A percentile compares a stretch with the other conserved stretches of the same genome.
Evolutionary conservation across 1,140 invertebrate species (phyloP).

Genomic region (Drosophila albomicans): DNA sequence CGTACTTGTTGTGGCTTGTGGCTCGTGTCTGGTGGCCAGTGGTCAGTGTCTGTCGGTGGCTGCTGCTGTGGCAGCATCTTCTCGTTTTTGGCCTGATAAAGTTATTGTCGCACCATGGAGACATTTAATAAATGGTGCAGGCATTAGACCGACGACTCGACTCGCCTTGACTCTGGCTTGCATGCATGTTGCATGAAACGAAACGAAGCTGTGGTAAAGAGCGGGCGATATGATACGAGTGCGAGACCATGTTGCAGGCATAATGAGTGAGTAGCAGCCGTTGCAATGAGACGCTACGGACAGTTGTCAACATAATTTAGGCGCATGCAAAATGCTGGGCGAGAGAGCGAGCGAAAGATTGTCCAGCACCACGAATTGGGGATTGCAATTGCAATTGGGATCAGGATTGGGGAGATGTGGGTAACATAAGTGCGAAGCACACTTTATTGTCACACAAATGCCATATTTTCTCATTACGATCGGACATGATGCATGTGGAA

Average conservation of each 20-base stretch:
- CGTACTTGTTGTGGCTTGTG: constrained; percentile 18
- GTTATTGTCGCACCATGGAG: constrained; percentile 82
- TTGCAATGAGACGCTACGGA: constrained; percentile 79
- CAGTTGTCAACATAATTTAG: constrained; percentile 83
- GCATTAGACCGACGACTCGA: constrained; percentile 69
- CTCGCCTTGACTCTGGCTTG: constrained; percentile 5
- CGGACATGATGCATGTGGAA: constrained; percentile 85
- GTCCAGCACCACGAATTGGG: constrained; percentile 17
- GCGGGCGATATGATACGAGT: constrained; percentile 74
- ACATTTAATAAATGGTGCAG: constrained; percentile 84
- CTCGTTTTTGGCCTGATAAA: constrained; percentile 72
- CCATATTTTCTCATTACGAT: constrained; percentile 85
- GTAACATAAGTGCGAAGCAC: constrained; percentile 85
- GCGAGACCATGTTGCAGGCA: constrained; percentile 58
- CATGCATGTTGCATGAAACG: constrained; percentile 61
- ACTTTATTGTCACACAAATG: constrained; percentile 85
- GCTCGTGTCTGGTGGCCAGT: constrained; percentile 45
- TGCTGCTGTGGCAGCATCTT: constrained; percentile 49
- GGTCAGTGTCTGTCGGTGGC: constrained; percentile 37
- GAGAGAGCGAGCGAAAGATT: constrained; percentile 22
- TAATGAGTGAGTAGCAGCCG: constrained; percentile 80
- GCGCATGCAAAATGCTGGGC: constrained; percentile 73
- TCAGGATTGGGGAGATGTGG: constrained; percentile 38
- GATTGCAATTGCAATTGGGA: background rate
- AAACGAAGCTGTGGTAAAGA: background rate